Base-by-base conservation (phyloP, 2,113 vertebrate genomes). In the Upupa epops region DNA sequence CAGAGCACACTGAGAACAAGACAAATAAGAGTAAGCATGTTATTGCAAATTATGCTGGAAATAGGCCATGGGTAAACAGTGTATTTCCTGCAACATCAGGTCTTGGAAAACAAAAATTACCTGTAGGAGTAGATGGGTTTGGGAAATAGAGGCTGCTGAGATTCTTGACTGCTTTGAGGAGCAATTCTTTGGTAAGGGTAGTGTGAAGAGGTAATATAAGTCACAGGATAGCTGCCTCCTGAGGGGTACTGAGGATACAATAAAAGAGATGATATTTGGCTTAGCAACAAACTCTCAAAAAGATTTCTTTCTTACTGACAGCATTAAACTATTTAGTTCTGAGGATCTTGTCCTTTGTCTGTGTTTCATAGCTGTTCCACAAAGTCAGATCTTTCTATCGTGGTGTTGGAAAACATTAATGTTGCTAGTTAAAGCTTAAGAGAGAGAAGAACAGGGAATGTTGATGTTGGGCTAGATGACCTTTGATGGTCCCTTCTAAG, bases 111-210 rank as follows among this genome's bases (percentile, higher is more conserved):
- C n/a, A 81, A 64, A 64, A 65, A 48, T 79, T 97, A 99, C 99
- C 99, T 99, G 98, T 99, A 99, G 71, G 99, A 99, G 97, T 99
- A 99, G 97, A 99, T 98, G 71, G 99, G 99, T 87, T 99, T 99
- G 29, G 99, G 99, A 86, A 99, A 99, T 70, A 98, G 97, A 13
- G 97, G 94, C 86, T 98, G 98, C 65, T 97, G 96, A 34, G 95
- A 94, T 10, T 98, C 98, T 20, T 97, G 96, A 63, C 91, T 96
- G 86, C 96, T 96, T 63, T 98, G 97, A 58, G 97, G 96, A 73
- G 98, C 97, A 9, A 98, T 96, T 83, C 97, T 97, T 92, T 98
- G 98, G 94, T 98, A 98, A 15, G 98, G 97, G 69, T 98, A 99
- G 83, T 98, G 98, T 20, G 98, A 93, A 32, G 96, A 95, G n/a